These are phyloP conservation scores for Branchipolynoe longqiensis DNA, from an alignment of 2,888 invertebrate species.

Conservation along the genomic window DNA sequence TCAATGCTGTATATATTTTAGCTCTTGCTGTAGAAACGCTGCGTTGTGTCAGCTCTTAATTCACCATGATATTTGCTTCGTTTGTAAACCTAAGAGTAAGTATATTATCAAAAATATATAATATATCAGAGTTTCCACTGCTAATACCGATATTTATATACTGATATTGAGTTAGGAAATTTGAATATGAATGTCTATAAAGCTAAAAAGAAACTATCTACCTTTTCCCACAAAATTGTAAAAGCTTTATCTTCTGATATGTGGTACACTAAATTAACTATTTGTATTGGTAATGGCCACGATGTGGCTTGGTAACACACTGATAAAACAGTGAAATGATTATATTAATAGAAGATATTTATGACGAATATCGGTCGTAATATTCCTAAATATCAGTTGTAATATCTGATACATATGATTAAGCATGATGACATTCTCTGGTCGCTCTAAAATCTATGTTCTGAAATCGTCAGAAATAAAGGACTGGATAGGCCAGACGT, in stretches of 20 bases:
- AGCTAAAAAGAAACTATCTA: background rate
- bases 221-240: background rate
- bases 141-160: slow-evolving; percentile 38
- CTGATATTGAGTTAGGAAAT: slow-evolving; percentile 26
- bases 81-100: slow-evolving; percentile 10
- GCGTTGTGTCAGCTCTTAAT: slow-evolving; percentile 24
- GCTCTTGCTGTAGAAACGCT: slow-evolving; percentile 47
- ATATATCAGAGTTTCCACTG: slow-evolving; percentile 30
- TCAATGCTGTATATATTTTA: slow-evolving; percentile 44
- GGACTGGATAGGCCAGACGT: slow-evolving; percentile 48
- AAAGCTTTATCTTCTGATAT: no score
- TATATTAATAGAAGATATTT: background rate
- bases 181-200: background rate
- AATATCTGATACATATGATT: background rate
- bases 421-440: background rate
- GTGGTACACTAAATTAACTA: slow-evolving; percentile 22
- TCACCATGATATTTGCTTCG: slow-evolving; percentile 13
- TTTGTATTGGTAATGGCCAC: slow-evolving; percentile 17
- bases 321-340: background rate
- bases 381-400: background rate
- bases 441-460: slow-evolving; percentile 31
- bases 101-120: slow-evolving; percentile 32
- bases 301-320: background rate
- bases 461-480: slow-evolving; percentile 34
- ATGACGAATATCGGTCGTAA: background rate